Evolutionary conservation across 2,888 invertebrate species (phyloP), one percentile per base, ranked within the genome.

Genomic region (Linyphia triangularis): DNA sequence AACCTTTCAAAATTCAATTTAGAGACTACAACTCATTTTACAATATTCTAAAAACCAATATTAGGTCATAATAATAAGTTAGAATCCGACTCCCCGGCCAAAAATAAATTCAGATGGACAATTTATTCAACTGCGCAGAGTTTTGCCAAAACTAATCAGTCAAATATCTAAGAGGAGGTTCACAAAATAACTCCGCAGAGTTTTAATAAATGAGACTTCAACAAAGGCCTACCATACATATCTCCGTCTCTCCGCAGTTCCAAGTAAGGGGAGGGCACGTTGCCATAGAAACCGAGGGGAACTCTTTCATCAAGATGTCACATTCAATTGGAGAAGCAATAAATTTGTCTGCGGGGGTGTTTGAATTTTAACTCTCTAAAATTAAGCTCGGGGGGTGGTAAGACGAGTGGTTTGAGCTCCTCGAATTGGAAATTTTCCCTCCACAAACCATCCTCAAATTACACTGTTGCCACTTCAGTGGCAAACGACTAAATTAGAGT

Each of bases 251-350:
- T n/a, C n/a, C n/a, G n/a, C n/a, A n/a, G n/a, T n/a, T 40, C 51
- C 51, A 16, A 51, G 51, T 16, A 59, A 30, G 30, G 51, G 65
- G 67, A 51, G 51, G 13, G 51, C 10, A 26, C 57, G 84, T 75
- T 51, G 19, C 67, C 67, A 84, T 67, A 57, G 75, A 26, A 57
- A 84, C 84, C 13, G 7, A 30, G 37, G 51, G 22, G 30, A 22
- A 24, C 57, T 61, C 67, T 84, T 84, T 43, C 84, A 63, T 77
- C 75, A 77, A 59, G 84, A 84, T 40, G 84, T 75, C 65, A 77
- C 22, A 26, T 75, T 67, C 75, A 84, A 84, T 84, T 84, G 37
- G 75, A 67, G 57, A 69, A 6, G 75, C 67, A 77, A 84, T 84
- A 75, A 69, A 77, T 84, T 84, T 70, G 75, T 84, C 70, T 57